A percentile compares a stretch with the other conserved stretches of the same genome.
Evolutionary conservation across 2,888 invertebrate genomes (phyloP).

Genomic region (Helobdella robusta): DNA sequence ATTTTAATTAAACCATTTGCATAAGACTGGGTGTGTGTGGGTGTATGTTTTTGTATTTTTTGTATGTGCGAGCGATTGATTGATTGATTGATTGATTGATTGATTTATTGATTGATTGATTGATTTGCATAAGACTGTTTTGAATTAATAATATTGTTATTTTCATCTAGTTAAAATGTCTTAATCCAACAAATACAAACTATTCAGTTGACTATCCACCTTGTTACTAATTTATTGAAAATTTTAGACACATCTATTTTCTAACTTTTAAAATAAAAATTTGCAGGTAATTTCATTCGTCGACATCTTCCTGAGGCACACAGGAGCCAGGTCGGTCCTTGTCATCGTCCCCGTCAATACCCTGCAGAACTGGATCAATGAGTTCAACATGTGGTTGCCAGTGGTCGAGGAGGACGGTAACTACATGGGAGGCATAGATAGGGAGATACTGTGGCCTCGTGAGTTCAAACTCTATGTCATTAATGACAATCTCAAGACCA

Average conservation of each 20-base stretch:
- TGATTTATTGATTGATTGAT: too few species aligned
- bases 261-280: slow-evolving; percentile 11
- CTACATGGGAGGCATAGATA: slow-evolving; percentile 21
- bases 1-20: background rate
- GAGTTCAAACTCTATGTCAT: slow-evolving; percentile 79
- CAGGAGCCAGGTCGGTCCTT: slow-evolving; percentile 74
- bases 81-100: too few species aligned
- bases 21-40: background rate
- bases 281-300: slow-evolving; percentile 78
- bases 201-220: background rate
- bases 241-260: background rate
- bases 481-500: slow-evolving; percentile 85
- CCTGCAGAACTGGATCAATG: slow-evolving; percentile 90
- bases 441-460: slow-evolving; percentile 55
- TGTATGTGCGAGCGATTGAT: too few species aligned
- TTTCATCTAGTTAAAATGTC: background rate
- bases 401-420: slow-evolving; percentile 24
- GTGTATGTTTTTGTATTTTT: too few species aligned
- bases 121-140: too few species aligned
- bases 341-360: slow-evolving; percentile 98
- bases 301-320: slow-evolving; percentile 85
- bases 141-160: too few species aligned
- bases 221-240: background rate
- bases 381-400: slow-evolving; percentile 95
- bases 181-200: background rate